Evolutionary conservation across 2,797 vertebrate genomes (phyloP).

Genomic region (Channallabes apus): DNA sequence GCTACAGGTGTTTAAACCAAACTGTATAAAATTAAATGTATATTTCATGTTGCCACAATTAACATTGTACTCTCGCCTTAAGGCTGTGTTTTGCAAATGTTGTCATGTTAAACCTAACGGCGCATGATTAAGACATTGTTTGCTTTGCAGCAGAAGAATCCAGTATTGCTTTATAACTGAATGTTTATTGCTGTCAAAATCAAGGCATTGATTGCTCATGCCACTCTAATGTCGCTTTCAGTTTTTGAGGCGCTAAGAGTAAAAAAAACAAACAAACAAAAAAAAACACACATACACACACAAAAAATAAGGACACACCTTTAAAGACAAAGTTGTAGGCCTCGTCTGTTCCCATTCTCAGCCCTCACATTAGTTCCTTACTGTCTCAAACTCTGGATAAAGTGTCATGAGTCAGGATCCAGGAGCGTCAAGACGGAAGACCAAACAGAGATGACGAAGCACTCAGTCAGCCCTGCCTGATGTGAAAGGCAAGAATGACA

Average conservation of each 20-base stretch:
- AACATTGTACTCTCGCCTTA: neutral
- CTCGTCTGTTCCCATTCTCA: conserved; percentile 81
- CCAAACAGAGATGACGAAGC: conserved; percentile 16
- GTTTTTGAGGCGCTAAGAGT: too few relatives aligned
- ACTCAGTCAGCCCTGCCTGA: neutral
- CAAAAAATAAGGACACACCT: conserved; percentile 74
- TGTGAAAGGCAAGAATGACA: conserved; percentile 7
- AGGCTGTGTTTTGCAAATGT: neutral
- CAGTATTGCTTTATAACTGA: neutral
- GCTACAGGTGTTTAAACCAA: neutral
- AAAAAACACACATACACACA: too few relatives aligned
- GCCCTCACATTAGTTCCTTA: conserved; percentile 62
- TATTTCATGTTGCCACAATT: too few relatives aligned
- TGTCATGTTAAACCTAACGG: neutral
- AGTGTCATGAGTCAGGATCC: conserved; percentile 46
- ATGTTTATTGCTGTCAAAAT: neutral
- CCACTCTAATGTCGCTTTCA: too few relatives aligned
- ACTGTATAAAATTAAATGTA: neutral
- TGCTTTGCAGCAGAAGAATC: neutral
- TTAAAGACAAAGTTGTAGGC: conserved; percentile 97
- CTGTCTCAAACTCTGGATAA: conserved; percentile 45
- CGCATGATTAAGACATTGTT: neutral
- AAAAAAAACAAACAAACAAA: neutral
- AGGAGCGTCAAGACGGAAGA: neutral
- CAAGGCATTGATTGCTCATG: neutral